A percentile compares a stretch with the other conserved stretches of the same genome.
Conservation (phyloP, 1,140 invertebrate species). For the Oryzaephilus surinamensis region DNA sequence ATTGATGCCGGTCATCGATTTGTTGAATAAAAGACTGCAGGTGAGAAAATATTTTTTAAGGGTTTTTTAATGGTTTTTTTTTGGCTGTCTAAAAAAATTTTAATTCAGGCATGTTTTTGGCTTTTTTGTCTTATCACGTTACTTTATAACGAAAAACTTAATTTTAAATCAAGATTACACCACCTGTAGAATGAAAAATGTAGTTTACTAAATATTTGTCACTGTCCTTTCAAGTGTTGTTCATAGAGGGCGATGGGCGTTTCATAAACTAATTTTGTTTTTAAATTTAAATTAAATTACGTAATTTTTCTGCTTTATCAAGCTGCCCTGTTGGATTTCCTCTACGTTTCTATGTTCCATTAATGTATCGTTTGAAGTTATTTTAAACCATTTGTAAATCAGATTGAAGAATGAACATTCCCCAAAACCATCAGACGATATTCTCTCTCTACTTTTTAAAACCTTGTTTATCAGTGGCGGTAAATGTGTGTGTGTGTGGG, state of each 20-base stretch:
- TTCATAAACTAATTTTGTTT: no score
- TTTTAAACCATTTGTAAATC: neutral
- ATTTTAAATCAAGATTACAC: neutral
- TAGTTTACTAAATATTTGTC: neutral
- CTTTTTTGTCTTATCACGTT: neutral
- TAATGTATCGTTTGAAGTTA: neutral
- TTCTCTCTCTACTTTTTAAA: no score
- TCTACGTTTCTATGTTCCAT: neutral
- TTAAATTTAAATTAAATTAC: no score
- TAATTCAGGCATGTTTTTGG: neutral
- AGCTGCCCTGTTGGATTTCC: neutral
- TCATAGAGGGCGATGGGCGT: no score
- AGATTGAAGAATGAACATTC: neutral
- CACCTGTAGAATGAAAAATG: neutral
- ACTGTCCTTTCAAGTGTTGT: neutral
- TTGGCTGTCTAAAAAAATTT: neutral
- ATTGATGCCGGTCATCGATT: slow-evolving; percentile 53
- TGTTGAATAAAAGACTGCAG: slow-evolving; percentile 54
- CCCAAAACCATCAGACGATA: no score
- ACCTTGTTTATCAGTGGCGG: no score
- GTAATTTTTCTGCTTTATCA: no score
- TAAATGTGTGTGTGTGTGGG: neutral
- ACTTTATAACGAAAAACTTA: no score
- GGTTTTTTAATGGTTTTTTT: neutral
- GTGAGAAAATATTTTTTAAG: slow-evolving; percentile 43